Evolutionary conservation across 1,140 invertebrate species (phyloP).

Genomic region (Orchestia grillus): DNA sequence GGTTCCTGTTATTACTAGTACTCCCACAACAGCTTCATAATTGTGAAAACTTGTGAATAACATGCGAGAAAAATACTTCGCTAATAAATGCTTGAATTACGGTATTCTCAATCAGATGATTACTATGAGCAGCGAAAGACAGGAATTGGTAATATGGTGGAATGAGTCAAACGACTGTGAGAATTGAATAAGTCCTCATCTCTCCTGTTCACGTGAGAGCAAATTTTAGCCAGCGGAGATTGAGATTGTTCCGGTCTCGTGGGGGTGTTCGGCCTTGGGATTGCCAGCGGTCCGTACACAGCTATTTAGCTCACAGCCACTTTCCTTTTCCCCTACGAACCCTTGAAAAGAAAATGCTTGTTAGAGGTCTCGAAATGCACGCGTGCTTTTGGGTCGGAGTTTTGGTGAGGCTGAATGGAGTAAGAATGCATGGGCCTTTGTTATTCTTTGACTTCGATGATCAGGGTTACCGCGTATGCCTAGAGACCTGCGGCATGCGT

Average conservation of each 20-base stretch:
- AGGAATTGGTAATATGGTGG: not conserved
- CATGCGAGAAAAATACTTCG: not conserved
- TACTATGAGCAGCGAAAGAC: not conserved
- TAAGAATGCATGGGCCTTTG: not conserved
- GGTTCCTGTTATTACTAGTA: not conserved
- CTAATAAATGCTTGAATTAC: not conserved
- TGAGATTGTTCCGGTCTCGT: not conserved
- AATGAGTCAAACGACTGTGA: no score
- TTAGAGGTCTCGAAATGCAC: not conserved
- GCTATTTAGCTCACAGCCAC: not conserved
- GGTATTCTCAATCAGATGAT: not conserved
- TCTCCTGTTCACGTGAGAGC: not conserved
- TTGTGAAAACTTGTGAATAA: not conserved
- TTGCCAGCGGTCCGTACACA: not conserved
- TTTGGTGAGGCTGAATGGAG: not conserved
- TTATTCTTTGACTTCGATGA: not conserved
- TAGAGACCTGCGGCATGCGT: not conserved
- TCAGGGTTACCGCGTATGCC: not conserved
- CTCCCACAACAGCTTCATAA: not conserved
- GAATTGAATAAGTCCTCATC: no score
- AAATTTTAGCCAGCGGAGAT: no score
- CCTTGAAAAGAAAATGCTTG: constrained; percentile 8
- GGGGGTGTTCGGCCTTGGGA: not conserved
- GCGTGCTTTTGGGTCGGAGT: no score
- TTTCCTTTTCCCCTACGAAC: not conserved